Conservation (phyloP, 2,888 invertebrate species). For the Cantharis rufa region DNA sequence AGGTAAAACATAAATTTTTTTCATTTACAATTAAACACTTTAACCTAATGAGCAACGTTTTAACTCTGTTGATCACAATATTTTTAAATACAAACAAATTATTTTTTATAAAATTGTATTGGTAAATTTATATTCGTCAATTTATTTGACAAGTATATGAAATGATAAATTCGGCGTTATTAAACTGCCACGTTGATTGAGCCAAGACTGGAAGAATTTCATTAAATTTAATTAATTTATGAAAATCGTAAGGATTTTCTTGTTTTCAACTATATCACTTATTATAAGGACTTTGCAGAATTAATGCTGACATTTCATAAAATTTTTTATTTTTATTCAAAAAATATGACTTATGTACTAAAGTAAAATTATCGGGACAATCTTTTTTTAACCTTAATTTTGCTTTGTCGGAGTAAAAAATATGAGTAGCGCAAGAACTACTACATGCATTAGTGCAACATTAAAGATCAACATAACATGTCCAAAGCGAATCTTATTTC, state of each 20-base stretch:
- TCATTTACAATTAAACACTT: slow-evolving; percentile 5
- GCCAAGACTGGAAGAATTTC: background rate
- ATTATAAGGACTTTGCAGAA: too few relatives aligned
- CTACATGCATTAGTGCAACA: background rate
- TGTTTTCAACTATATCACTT: background rate
- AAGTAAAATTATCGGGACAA: too few relatives aligned
- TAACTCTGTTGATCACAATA: too few relatives aligned
- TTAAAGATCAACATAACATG: background rate
- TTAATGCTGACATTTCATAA: too few relatives aligned
- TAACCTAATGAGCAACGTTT: background rate
- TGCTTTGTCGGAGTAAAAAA: too few relatives aligned
- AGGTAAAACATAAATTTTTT: slow-evolving; percentile 23
- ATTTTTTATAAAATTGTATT: too few relatives aligned
- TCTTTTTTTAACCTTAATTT: too few relatives aligned
- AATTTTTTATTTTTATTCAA: too few relatives aligned
- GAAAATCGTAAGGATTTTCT: background rate
- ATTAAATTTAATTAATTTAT: background rate
- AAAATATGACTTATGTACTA: too few relatives aligned
- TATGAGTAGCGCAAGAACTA: too few relatives aligned
- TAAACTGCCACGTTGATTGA: background rate
- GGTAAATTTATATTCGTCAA: too few relatives aligned
- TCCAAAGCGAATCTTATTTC: background rate
- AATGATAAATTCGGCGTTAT: background rate
- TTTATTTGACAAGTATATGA: background rate
- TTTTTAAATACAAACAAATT: background rate